phyloP scores from a whole-genome alignment of 1,140 invertebrate species.

The Neodiprion virginianus region DNA sequence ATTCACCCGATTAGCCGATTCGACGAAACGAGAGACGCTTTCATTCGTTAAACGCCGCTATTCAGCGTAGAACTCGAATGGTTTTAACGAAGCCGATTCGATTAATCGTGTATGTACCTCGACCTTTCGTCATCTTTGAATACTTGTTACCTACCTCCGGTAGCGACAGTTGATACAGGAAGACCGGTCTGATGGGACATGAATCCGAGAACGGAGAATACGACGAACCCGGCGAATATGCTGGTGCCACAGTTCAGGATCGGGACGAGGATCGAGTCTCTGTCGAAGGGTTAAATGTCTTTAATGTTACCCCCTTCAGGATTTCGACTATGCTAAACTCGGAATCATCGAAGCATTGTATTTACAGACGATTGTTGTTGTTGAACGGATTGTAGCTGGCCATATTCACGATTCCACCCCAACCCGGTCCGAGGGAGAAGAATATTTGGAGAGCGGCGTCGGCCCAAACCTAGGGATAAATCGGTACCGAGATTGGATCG shows the following conservation, averaged over 20 bases:
- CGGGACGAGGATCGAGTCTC: slow-evolving; percentile 77
- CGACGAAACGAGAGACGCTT: too few species aligned
- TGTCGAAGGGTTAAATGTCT: slow-evolving; percentile 44
- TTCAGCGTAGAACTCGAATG: too few species aligned
- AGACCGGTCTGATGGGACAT: slow-evolving; percentile 84
- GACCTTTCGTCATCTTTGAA: background rate
- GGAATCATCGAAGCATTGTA: slow-evolving; percentile 17
- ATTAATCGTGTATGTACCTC: slow-evolving; percentile 8
- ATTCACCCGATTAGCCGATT: slow-evolving; percentile 20
- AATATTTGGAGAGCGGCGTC: slow-evolving; percentile 93
- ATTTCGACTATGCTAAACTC: too few species aligned
- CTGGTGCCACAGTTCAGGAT: slow-evolving; percentile 87
- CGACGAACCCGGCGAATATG: slow-evolving; percentile 92
- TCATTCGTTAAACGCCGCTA: too few species aligned
- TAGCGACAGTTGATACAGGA: slow-evolving; percentile 85
- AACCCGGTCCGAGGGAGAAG: slow-evolving; percentile 90
- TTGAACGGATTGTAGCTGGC: slow-evolving; percentile 90
- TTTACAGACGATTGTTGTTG: slow-evolving; percentile 83
- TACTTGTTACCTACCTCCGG: slow-evolving; percentile 68
- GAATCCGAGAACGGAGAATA: slow-evolving; percentile 94
- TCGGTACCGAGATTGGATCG: background rate
- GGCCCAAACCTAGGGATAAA: slow-evolving; percentile 79
- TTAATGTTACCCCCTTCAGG: too few species aligned
- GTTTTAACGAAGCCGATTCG: background rate
- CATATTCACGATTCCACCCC: slow-evolving; percentile 88